phyloP scores from a whole-genome alignment of 2,113 vertebrate genomes.

The Miniopterus natalensis region DNA sequence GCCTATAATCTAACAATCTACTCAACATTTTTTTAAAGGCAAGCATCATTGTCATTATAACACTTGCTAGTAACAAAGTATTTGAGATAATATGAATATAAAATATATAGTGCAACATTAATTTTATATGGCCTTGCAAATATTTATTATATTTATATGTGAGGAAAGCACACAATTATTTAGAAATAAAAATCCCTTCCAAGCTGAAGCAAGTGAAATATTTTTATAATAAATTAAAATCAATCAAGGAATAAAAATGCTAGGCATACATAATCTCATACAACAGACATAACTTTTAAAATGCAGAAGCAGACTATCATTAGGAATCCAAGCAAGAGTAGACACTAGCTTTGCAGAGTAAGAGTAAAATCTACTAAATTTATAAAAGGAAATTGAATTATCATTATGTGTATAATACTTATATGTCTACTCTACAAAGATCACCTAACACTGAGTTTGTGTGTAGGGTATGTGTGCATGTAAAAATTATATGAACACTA shows the following conservation, averaged over 20 bases:
- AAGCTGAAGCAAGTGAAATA: neutral
- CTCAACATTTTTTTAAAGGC: neutral
- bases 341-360: neutral
- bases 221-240: slow-evolving; percentile 34
- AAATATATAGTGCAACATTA: neutral
- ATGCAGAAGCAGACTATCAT: neutral
- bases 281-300: neutral
- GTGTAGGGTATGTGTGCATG: neutral
- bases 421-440: neutral
- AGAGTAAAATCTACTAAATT: neutral
- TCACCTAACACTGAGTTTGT: neutral
- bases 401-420: neutral
- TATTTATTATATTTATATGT: neutral
- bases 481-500: neutral
- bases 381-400: slow-evolving; percentile 28
- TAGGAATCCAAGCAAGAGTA: neutral
- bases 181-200: neutral
- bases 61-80: neutral
- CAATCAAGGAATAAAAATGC: slow-evolving; percentile 1
- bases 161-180: neutral
- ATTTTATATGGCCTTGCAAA: neutral
- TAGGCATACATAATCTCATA: neutral
- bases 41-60: neutral
- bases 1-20: neutral
- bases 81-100: neutral